phyloP scores from a whole-genome alignment of 2,888 invertebrate genomes.

The Polyommatus iphigenia region DNA sequence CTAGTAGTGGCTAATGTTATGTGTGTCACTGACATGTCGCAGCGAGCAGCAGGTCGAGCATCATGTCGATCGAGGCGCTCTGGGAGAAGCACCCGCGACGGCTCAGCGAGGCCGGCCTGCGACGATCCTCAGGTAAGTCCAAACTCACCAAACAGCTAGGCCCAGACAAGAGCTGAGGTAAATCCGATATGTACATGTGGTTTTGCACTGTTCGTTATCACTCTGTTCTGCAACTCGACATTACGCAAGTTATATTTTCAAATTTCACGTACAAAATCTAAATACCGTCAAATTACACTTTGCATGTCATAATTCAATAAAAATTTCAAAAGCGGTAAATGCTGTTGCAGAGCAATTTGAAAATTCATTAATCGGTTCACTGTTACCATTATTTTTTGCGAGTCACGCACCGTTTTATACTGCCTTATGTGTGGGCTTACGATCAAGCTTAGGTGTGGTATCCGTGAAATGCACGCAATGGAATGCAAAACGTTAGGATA shows the following conservation, averaged over 20 bases:
- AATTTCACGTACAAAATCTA: not conserved
- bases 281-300: conserved; percentile 11
- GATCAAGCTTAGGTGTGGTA: conserved; percentile 42
- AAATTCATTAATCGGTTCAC: conserved; percentile 43
- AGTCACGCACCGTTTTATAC: conserved; percentile 44
- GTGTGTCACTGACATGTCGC: conserved; percentile 73
- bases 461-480: conserved; percentile 43
- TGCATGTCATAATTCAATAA: conserved; percentile 33
- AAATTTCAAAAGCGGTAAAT: conserved; percentile 32
- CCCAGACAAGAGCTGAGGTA: conserved; percentile 2
- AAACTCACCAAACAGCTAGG: conserved; percentile 3
- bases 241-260: conserved; percentile 12
- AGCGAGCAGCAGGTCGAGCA: conserved; percentile 81
- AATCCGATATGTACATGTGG: not conserved
- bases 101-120: conserved; percentile 87
- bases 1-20: conserved; percentile 74
- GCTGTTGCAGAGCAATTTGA: conserved; percentile 44
- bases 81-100: conserved; percentile 87
- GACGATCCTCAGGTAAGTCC: conserved; percentile 86
- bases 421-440: conserved; percentile 41
- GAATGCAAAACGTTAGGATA: conserved; percentile 37
- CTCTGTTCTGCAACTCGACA: conserved; percentile 8
- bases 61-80: conserved; percentile 85
- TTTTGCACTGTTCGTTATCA: conserved; percentile 19
- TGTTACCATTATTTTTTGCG: conserved; percentile 43